Base-by-base conservation (phyloP, 2,888 invertebrate species). In the Zele albiditarsus region DNA sequence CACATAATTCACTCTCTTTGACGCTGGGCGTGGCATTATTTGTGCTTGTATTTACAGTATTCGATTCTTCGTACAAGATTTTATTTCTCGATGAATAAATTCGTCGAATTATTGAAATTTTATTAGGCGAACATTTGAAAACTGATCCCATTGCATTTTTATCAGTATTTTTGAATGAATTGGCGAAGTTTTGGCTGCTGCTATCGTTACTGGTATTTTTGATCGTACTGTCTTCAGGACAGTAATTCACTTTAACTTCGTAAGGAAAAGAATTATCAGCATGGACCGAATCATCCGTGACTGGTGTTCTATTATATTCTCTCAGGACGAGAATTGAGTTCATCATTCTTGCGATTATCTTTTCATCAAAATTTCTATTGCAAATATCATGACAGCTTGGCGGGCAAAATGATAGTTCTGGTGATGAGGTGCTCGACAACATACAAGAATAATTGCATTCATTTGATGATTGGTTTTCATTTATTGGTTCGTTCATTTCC, bases 31-130 rank as follows among this genome's bases (percentile, higher is more conserved):
- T 10, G 10, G 27, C 5, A 16, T 12, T 57, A 25, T 25, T 8
- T 20, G 20, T 25, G 20, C 2, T 57, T 57, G 12, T 8, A 42
- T 42, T 42, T 12, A 57, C 2, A 12, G 10, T 8, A 57, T 25
- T 12, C 12, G 57, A 57, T 20, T 57, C 20, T 20, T 25, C 20
- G 5, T 57, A 6, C 8, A 5, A 3, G 28, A 16, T 62, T n/a
- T 71, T 58, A 71, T 28, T 62, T 28, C 27, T 20, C 38, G 46
- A 20, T 5, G 25, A 58, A 70, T 70, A 74, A 33, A 74, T 74
- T 70, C 53, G 70, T 12, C 65, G 58, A 23, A 74, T 63, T 42
- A 74, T 70, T 14, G 74, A 65, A 27, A 63, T 74, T 42, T 74
- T 74, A 27, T 74, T 74, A 3, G 69, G 74, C 20, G 74, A 69